Base-by-base conservation (phyloP, 2,888 invertebrate genomes). In the Folsomia candida region DNA sequence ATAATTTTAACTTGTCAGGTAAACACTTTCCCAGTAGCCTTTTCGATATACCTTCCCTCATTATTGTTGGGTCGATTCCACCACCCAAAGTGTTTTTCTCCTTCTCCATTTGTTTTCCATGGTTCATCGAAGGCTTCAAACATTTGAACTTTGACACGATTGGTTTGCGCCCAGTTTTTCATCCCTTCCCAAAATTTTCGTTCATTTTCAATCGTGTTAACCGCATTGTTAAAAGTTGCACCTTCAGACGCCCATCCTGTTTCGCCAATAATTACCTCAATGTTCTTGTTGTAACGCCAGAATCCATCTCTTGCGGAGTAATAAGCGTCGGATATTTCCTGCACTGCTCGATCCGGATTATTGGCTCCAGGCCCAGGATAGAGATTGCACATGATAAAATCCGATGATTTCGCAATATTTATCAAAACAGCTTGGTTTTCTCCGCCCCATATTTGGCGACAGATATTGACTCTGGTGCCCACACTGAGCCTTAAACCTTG, bases 41-140 rank as follows among this genome's bases (percentile, higher is more conserved):
- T 78, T 51, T 78, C 78, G 67, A 75, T 74, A 28, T 78, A 78
- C 28, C 64, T 63, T 3, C 64, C 57, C n/a, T 71, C 65, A 54
- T 75, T 72, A 26, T 73, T 70, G 1, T 62, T 29, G 4, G 73
- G 65, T 60, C 77, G 70, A 25, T 71, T 14, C 54, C 54, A 54
- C 54, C 54, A 54, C 4, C 54, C 54, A 20, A 54, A 54, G 28
- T 68, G 62, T 22, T 71, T 71, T 59, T 80, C 80, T 0, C 74
- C 78, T 4, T 59, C 63, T 1, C 47, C 2, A 9, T 73, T 73
- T 11, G 68, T 67, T 61, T 80, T 80, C 80, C 80, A 80, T 9
- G 80, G 78, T 60, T 80, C 80, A 62, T 80, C 77, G 60, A 79
- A 70, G 6, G 75, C 80, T 54, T 80, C 74, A 71, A 80, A 79